These are phyloP conservation scores for Formica aserva DNA, from an alignment of 2,888 invertebrate genomes.

Conservation along the genomic window DNA sequence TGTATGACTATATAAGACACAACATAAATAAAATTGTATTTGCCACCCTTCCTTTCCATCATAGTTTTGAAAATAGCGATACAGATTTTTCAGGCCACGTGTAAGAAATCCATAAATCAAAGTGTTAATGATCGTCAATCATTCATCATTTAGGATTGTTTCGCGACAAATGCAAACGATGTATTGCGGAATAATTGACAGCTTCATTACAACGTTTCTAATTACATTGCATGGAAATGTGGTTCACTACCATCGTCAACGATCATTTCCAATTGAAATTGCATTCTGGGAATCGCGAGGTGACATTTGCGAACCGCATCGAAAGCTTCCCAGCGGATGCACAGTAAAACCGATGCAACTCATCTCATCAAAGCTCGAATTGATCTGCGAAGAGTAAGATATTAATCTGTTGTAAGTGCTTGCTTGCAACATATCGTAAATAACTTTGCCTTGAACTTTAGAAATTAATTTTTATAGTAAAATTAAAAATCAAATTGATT, in stretches of 20 bases:
- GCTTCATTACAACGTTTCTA: conserved; percentile 52
- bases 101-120: conserved; percentile 8
- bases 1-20: too few species aligned
- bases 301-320: conserved; percentile 38
- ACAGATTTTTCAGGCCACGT: neutral
- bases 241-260: conserved; percentile 40
- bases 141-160: conserved; percentile 17
- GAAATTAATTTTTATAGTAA: neutral
- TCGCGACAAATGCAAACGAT: conserved; percentile 38
- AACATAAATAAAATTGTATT: too few species aligned
- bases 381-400: neutral
- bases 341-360: conserved; percentile 31
- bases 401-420: neutral
- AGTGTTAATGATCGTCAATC: conserved; percentile 14
- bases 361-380: conserved; percentile 22
- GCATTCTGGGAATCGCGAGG: conserved; percentile 27
- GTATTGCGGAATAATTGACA: conserved; percentile 43
- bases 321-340: neutral
- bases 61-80: neutral
- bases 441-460: neutral
- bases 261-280: conserved; percentile 52
- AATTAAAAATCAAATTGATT: conserved; percentile 3
- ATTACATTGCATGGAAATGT: conserved; percentile 45
- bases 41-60: neutral
- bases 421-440: neutral